Evolutionary conservation across 2,888 invertebrate genomes (phyloP), one percentile per base, ranked within the genome.

Genomic region (Meganola albula): DNA sequence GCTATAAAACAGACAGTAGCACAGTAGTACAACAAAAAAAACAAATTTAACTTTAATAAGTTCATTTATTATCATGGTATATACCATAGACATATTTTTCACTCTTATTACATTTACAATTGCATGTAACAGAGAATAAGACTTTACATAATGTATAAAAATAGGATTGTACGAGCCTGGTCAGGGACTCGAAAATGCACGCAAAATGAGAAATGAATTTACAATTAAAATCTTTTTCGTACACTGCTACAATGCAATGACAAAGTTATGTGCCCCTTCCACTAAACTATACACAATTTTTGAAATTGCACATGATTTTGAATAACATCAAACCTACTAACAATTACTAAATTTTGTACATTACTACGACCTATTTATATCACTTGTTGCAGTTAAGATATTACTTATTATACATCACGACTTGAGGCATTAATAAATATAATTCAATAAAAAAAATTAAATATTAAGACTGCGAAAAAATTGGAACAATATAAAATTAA

Each of bases 121-220:
- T 64, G 62, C 63, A 75, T 79, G 78, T 82, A 82, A 83, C 73
- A 77, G 77, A 82, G 76, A 78, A 76, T 74, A 78, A 74, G 74
- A 77, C 63, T 80, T 78, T 78, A 82, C 76, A 83, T 82, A 75
- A 74, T 84, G 83, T 85, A 85, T 84, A 85, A 85, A 84, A 85
- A 85, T 85, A 85, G 83, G 85, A 84, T 80, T 82, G 79, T 82
- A 72, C 51, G 82, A 79, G 78, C 55, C 82, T 70, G 63, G 48
- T 49, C 45, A 56, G n/a, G 55, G 77, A 73, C 82, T 73, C 84
- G 47, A 67, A 83, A 84, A 84, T 84, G 83, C 83, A 83, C 63
- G 63, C 72, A 78, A 66, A 74, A 74, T 75, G 73, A 74, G 73
- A 82, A 83, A 75, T 70, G 54, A 80, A 78, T 68, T 67, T 74